Base-by-base conservation (phyloP, 2,888 invertebrate species). In the Rhagium mordax region DNA sequence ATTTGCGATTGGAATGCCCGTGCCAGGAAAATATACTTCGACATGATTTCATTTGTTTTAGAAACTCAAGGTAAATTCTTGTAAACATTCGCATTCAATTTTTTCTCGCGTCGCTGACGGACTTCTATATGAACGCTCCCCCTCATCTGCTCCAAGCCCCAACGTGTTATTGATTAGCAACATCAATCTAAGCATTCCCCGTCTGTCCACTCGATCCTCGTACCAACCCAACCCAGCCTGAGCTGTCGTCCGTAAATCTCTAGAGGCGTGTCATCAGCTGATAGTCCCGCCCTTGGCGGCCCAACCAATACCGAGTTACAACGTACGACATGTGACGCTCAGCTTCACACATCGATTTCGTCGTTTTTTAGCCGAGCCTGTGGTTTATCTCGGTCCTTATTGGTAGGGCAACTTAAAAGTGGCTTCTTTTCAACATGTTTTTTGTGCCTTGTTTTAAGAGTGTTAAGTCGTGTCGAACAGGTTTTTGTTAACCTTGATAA, bases 321-420 rank as follows among this genome's bases (percentile, higher is more conserved):
- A 20, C 70, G 55, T 18, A 41, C 60, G 24, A 71, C 71, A 71
- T 66, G 71, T 71, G 71, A 71, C 49, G 69, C 60, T 29, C 33
- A 65, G 69, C 69, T 74, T 72, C 71, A 76, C 74, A 71, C 78
- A 78, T 78, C 75, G 78, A 78, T 78, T 76, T 77, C 66, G 16
- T 74, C 66, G 47, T 71, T 74, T 74, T 77, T 79, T 78, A 33
- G 27, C 57, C 65, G 33, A 53, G 64, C 55, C 13, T 66, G 71
- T 48, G 70, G 60, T 71, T 71, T 66, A 59, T 66, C 71, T 66
- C 64, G 47, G 61, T 55, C 65, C 69, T 73, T 73, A 73, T 70
- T 73, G 73, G 73, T 51, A 64, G 65, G 51, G 16, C 60, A 68
- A 47, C 62, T 59, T 55, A 66, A 66, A 51, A 66, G 66, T 66